Conservation (phyloP, 2,797 vertebrate genomes). For the Acanthurus lineatus region DNA sequence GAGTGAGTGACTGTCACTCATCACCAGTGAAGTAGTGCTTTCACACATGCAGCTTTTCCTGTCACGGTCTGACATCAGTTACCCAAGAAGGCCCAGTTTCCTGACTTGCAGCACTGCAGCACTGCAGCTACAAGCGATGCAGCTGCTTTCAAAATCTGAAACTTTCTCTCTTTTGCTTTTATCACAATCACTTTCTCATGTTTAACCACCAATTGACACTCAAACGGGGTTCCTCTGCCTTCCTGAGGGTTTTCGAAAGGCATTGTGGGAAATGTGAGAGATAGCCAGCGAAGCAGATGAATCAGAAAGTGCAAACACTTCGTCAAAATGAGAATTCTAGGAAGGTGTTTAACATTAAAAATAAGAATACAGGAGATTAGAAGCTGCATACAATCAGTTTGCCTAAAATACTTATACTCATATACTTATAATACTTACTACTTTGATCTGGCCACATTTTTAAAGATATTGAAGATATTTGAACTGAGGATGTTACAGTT, state of each 20-base stretch:
- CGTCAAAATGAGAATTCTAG: conserved; percentile 5
- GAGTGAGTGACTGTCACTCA: not conserved
- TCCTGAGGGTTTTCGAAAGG: not conserved
- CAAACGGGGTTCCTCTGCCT: conserved; percentile 7
- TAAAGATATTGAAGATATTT: no score
- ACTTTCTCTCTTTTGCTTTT: not conserved
- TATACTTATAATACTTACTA: no score
- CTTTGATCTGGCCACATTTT: no score
- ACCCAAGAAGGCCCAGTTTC: not conserved
- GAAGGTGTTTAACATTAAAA: conserved; percentile 26
- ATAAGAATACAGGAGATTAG: conserved; percentile 1
- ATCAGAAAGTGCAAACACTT: not conserved
- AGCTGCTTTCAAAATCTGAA: not conserved
- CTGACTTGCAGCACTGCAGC: not conserved
- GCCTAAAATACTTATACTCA: conserved; percentile 2
- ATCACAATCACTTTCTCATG: not conserved
- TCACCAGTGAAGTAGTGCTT: not conserved
- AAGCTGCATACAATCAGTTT: not conserved
- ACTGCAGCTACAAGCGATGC: not conserved
- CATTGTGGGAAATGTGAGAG: conserved; percentile 36
- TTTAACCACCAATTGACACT: not conserved
- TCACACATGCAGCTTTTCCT: not conserved
- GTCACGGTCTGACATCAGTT: not conserved
- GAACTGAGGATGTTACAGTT: no score
- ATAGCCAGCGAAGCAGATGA: not conserved